Percentiles rank a stretch among this genome's conserved stretches.
Conservation (phyloP, 2,113 vertebrate genomes). For the Brienomyrus brachyistius region DNA sequence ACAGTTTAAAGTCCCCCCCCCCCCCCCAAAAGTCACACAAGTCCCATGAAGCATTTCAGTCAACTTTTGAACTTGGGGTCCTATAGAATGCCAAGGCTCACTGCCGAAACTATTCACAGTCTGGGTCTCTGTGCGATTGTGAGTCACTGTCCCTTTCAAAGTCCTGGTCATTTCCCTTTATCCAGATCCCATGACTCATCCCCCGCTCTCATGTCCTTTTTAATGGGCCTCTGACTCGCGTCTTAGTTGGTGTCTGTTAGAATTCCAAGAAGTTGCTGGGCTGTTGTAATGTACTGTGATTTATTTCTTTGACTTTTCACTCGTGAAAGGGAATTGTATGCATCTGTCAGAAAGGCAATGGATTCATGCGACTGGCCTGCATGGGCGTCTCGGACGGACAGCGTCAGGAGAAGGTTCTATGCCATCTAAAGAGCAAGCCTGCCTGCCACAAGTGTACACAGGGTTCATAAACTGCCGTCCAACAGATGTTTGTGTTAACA, state of each 20-base stretch:
- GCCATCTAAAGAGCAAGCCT: not conserved
- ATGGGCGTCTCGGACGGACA: not conserved
- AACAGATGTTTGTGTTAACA: not conserved
- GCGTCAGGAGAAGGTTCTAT: not conserved
- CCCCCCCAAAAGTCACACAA: not conserved
- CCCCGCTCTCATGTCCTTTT: not conserved
- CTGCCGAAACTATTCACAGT: not conserved
- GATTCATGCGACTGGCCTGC: not conserved
- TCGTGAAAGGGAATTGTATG: not conserved
- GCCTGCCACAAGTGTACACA: not conserved
- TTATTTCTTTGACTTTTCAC: not conserved
- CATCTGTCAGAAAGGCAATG: not conserved
- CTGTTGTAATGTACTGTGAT: not conserved
- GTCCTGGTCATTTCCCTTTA: not conserved
- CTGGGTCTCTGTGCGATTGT: not conserved
- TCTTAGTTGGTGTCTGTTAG: not conserved
- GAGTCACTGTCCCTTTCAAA: not conserved
- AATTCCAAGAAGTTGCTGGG: not conserved
- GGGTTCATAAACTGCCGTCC: not conserved
- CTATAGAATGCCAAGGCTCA: not conserved
- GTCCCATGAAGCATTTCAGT: conserved; percentile 1
- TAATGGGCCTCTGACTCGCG: not conserved
- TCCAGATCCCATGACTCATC: not conserved
- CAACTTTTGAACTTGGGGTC: conserved; percentile 4
- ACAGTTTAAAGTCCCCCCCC: not conserved